phyloP scores from a whole-genome alignment of 1,140 invertebrate genomes.

The Pseudachorutes palmiensis region DNA sequence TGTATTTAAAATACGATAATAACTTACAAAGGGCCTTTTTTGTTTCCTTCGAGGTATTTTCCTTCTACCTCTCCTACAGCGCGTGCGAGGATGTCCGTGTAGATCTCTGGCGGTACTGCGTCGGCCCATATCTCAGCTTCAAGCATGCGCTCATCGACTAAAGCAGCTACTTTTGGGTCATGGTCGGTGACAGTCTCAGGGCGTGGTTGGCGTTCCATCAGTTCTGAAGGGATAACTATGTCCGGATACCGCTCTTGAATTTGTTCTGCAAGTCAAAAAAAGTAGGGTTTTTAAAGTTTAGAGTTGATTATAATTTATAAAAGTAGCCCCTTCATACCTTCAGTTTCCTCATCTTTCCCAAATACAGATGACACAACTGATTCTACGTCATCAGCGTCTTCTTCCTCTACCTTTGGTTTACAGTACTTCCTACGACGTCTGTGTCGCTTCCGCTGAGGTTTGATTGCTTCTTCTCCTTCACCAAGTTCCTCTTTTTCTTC shows the following conservation, averaged over 20 bases:
- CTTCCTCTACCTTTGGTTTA: slow-evolving; percentile 4
- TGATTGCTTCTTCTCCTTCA: neutral
- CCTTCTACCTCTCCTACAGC: slow-evolving; percentile 22
- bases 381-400: slow-evolving; percentile 4
- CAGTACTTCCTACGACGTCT: neutral
- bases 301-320: neutral
- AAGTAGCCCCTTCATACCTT: neutral
- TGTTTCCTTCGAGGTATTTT: neutral
- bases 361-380: neutral
- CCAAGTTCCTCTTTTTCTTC: slow-evolving; percentile 7
- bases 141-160: slow-evolving; percentile 14
- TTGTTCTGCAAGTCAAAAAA: slow-evolving; percentile 14
- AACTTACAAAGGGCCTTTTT: slow-evolving; percentile 16
- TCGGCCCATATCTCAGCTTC: slow-evolving; percentile 15
- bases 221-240: slow-evolving; percentile 15
- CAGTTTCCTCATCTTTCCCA: slow-evolving; percentile 22
- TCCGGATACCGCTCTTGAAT: slow-evolving; percentile 22
- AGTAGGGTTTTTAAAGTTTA: neutral
- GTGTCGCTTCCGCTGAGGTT: neutral
- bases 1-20: neutral
- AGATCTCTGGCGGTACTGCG: slow-evolving; percentile 21
- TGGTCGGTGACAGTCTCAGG: slow-evolving; percentile 18
- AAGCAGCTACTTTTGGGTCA: slow-evolving; percentile 15
- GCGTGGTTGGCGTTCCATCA: slow-evolving; percentile 17
- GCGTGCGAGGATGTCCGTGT: slow-evolving; percentile 24